Evolutionary conservation across 1,140 invertebrate species (phyloP).

Genomic region (Tetramorium simillimum): DNA sequence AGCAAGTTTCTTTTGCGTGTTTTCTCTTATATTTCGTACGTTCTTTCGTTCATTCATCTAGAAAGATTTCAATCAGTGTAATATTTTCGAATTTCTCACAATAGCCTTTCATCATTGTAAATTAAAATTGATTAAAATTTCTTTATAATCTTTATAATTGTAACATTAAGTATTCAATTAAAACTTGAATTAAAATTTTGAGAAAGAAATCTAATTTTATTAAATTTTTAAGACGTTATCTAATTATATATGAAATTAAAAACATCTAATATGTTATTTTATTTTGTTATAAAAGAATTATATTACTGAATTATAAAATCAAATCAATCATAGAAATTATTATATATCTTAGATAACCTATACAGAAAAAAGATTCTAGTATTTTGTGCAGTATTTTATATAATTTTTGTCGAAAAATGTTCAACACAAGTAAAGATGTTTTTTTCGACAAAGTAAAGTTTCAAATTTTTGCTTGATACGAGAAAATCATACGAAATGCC

Average conservation of each 20-base stretch:
- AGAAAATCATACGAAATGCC: slow-evolving; percentile 15
- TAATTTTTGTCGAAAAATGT: background rate
- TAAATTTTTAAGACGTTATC: background rate
- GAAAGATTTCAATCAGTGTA: slow-evolving; percentile 7
- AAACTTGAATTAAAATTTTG: background rate
- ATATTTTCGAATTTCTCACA: background rate
- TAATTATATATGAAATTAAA: background rate
- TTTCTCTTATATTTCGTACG: background rate
- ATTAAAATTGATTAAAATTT: background rate
- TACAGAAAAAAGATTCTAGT: background rate
- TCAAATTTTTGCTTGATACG: background rate
- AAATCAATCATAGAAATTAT: background rate
- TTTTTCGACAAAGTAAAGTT: background rate
- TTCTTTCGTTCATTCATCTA: background rate
- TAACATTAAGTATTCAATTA: background rate
- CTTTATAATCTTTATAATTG: background rate
- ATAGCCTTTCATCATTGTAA: background rate
- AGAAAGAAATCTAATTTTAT: background rate
- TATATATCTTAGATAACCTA: background rate
- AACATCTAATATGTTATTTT: background rate
- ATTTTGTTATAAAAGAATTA: background rate
- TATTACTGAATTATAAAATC: background rate
- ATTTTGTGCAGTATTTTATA: background rate
- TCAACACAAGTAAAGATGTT: background rate
- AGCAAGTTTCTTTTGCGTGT: background rate